These are phyloP conservation scores for Hecatera dysodea DNA, from an alignment of 2,888 invertebrate species.

Conservation along the genomic window DNA sequence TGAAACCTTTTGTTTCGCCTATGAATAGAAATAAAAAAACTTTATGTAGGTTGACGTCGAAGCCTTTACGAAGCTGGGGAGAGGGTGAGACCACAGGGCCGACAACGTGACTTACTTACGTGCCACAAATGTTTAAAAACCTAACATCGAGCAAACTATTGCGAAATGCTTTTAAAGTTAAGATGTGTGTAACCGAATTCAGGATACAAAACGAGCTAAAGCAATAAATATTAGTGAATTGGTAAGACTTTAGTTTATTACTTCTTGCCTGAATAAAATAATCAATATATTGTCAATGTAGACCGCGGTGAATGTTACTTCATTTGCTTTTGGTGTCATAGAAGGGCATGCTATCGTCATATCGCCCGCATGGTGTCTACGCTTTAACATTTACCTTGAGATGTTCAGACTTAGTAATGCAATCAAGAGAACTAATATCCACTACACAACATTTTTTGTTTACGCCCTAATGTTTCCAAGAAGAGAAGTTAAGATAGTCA, in stretches of 20 bases:
- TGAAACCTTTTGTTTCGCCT: not conserved
- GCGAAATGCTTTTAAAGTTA: not conserved
- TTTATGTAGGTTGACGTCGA: not conserved
- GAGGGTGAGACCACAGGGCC: not conserved
- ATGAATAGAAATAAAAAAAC: not conserved
- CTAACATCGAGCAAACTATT: not conserved
- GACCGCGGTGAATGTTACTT: not conserved
- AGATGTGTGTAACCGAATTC: not conserved
- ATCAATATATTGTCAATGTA: not conserved
- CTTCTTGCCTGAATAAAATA: not conserved
- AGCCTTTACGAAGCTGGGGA: not conserved
- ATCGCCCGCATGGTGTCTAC: slow-evolving; percentile 18
- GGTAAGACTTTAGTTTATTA: not conserved
- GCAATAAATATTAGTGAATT: not conserved
- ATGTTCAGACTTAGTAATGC: slow-evolving; percentile 12
- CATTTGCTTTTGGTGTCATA: not conserved
- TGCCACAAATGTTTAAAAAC: not conserved
- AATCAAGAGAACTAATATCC: slow-evolving; percentile 6
- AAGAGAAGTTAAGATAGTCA: not conserved
- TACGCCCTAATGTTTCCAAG: not conserved
- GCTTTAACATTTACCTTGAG: slow-evolving; percentile 1
- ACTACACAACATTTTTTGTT: not conserved
- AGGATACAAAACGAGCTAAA: not conserved
- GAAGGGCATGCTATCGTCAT: not conserved
- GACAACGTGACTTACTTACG: not conserved